Base-by-base conservation (phyloP, 1,140 invertebrate species). In the Epicauta chinensis region DNA sequence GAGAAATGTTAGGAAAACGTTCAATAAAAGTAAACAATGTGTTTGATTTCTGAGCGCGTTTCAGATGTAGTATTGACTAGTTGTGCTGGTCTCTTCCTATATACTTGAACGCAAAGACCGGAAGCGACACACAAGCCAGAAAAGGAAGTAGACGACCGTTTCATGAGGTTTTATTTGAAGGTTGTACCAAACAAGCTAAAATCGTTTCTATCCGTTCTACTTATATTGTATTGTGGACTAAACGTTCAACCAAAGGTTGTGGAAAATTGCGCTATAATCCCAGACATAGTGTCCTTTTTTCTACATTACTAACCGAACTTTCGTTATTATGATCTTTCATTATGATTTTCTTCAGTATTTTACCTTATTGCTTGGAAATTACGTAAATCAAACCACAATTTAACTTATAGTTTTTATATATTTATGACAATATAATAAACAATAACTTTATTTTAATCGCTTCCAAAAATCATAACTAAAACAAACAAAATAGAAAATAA, bases 161-260 rank as follows among this genome's bases (percentile, higher is more conserved):
- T 56, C 53, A 56, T 56, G 53, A 53, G 53, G 58, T 60, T 60
- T 60, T 60, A 60, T 60, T 60, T 56, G 58, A 60, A 58, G 51
- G 51, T 42, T 50, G 58, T 56, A 55, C 47, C 52, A 49, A 55
- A 52, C 50, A 48, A 53, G 58, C 49, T 46, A 52, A 54, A 58
- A 58, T 58, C 56, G 53, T 55, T 58, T 38, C 56, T 53, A 57
- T 60, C 55, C 55, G 58, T 57, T 60, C 55, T 54, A 60, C 47
- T 60, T 60, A 55, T 58, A 58, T 53, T 57, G 47, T 51, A 53
- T 56, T 59, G 50, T 44, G 47, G 44, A 41, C 44, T 43, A 49
- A 45, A 55, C 45, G 41, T 51, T 48, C 44, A 52, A 44, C 51
- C 42, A 50, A 58, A 58, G 51, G 50, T 58, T 58, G 51, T 42